A percentile compares a stretch with the other conserved stretches of the same genome.
Evolutionary conservation across 2,888 invertebrate genomes (phyloP).

Genomic region (Phengaris alcon): DNA sequence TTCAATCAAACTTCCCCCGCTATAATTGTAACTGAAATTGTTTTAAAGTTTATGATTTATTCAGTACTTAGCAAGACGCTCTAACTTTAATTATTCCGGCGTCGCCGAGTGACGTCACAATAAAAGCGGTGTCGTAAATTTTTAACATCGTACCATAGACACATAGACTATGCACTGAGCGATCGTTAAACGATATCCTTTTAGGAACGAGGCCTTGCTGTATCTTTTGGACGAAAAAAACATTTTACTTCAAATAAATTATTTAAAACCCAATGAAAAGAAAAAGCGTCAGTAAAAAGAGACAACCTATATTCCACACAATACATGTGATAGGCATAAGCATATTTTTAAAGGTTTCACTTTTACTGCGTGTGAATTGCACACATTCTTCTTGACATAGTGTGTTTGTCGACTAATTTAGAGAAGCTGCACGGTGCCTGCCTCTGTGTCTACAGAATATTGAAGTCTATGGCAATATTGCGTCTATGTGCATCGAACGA

Average conservation of each 20-base stretch:
- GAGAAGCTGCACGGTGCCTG: neutral
- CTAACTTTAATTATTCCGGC: constrained; percentile 44
- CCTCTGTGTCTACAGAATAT: neutral
- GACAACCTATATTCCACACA: too few relatives aligned
- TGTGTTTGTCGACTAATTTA: too few relatives aligned
- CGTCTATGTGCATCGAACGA: neutral
- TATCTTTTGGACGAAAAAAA: too few relatives aligned
- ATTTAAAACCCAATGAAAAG: too few relatives aligned
- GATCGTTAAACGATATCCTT: neutral
- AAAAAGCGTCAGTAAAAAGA: too few relatives aligned
- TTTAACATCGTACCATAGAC: constrained; percentile 60
- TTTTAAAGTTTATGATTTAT: constrained; percentile 44
- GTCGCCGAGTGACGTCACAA: constrained; percentile 48
- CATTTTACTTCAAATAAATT: too few relatives aligned
- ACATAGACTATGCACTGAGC: too few relatives aligned
- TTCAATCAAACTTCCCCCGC: constrained; percentile 12
- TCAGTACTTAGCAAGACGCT: constrained; percentile 43
- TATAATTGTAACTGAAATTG: constrained; percentile 32
- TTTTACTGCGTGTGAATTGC: too few relatives aligned
- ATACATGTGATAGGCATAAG: too few relatives aligned
- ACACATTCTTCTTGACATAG: too few relatives aligned
- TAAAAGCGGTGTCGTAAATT: constrained; percentile 67
- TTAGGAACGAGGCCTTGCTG: too few relatives aligned
- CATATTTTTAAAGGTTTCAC: too few relatives aligned
- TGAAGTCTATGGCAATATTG: neutral